A percentile compares a stretch with the other conserved stretches of the same genome.
Evolutionary conservation across 2,797 vertebrate species (phyloP).

Genomic region (Cyprinella venusta): DNA sequence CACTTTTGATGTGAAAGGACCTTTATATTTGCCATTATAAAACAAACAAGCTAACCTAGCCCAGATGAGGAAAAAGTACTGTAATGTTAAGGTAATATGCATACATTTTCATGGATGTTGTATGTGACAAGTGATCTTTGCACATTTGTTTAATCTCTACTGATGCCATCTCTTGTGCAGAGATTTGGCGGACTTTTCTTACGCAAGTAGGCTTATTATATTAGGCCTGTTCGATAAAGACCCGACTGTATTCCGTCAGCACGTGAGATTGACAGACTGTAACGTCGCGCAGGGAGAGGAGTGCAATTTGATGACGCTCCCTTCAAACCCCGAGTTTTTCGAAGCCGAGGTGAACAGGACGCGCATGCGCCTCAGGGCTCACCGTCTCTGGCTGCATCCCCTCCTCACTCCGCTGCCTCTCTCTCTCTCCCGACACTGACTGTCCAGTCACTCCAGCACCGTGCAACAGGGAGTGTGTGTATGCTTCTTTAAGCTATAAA

Average conservation of each 20-base stretch:
- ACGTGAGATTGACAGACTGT: neutral
- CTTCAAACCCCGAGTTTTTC: slow-evolving; percentile 70
- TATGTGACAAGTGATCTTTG: neutral
- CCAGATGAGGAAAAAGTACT: neutral
- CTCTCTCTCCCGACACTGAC: slow-evolving; percentile 61
- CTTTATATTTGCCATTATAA: neutral
- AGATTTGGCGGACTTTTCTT: slow-evolving; percentile 37
- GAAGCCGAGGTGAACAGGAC: slow-evolving; percentile 72
- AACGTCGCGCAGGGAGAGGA: neutral
- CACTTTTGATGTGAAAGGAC: neutral
- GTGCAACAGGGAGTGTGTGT: slow-evolving; percentile 69
- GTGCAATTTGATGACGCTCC: slow-evolving; percentile 80
- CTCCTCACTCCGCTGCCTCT: slow-evolving; percentile 51
- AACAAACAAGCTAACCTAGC: neutral
- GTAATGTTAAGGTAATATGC: neutral
- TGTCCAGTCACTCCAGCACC: slow-evolving; percentile 62
- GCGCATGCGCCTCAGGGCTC: slow-evolving; percentile 79
- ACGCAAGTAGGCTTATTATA: neutral
- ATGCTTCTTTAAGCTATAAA: slow-evolving; percentile 60
- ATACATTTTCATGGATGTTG: neutral
- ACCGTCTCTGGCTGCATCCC: slow-evolving; percentile 76
- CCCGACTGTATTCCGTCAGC: neutral
- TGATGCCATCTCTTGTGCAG: neutral
- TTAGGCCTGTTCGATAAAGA: slow-evolving; percentile 18
- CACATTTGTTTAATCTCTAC: neutral